These are phyloP conservation scores for Charaxes varanes DNA, from an alignment of 1,140 invertebrate genomes.

Conservation along the genomic window DNA sequence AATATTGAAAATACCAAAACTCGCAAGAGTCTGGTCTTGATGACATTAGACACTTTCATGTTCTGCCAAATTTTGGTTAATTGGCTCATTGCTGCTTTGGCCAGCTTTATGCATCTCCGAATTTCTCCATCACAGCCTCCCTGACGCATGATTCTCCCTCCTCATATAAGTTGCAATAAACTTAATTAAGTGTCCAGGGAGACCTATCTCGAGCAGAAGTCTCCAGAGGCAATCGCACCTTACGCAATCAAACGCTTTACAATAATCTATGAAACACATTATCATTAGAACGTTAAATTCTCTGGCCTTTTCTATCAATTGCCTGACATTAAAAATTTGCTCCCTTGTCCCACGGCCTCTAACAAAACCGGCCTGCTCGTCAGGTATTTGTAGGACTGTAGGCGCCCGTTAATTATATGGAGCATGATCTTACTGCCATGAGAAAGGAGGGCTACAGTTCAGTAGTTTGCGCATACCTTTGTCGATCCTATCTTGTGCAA, in stretches of 20 bases:
- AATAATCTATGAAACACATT: conserved; percentile 1
- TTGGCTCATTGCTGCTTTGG: not conserved
- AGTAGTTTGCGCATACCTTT: conserved; percentile 5
- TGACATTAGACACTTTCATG: not conserved
- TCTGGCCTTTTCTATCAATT: not conserved
- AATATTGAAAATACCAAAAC: too few species aligned
- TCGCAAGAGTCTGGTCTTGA: too few species aligned
- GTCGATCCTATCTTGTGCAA: conserved; percentile 10
- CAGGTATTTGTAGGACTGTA: not conserved
- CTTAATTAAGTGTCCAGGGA: not conserved
- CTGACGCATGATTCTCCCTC: too few species aligned
- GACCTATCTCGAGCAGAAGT: not conserved
- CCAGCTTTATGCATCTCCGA: too few species aligned
- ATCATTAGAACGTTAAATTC: conserved; percentile 2
- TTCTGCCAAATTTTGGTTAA: not conserved
- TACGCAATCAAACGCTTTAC: not conserved
- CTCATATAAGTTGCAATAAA: too few species aligned
- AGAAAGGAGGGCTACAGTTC: conserved; percentile 10
- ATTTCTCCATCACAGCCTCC: not conserved
- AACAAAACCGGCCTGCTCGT: not conserved
- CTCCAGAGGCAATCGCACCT: not conserved
- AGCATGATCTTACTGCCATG: conserved; percentile 7
- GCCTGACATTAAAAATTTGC: not conserved
- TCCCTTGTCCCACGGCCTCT: not conserved
- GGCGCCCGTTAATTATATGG: conserved; percentile 4